Evolutionary conservation across 2,797 vertebrate species (phyloP).

Genomic region (Enteromius afrohamiltoni): DNA sequence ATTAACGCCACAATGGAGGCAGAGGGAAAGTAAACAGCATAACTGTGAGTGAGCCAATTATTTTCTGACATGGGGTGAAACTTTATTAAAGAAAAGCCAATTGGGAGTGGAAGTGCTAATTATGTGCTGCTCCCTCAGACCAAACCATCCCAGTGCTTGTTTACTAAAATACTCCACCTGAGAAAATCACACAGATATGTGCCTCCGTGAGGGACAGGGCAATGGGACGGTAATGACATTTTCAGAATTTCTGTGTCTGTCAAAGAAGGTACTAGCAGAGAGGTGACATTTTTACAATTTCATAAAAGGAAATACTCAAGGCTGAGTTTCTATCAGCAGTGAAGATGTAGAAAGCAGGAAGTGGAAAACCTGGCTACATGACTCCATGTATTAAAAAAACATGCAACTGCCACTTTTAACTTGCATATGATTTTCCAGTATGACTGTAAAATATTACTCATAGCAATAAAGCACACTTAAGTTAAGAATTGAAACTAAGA

Average conservation of each 20-base stretch:
- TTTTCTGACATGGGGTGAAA: slow-evolving; percentile 61
- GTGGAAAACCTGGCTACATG: no score
- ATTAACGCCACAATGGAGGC: slow-evolving; percentile 23
- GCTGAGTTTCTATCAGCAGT: neutral
- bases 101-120: slow-evolving; percentile 52
- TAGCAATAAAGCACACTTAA: neutral
- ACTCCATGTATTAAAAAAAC: neutral
- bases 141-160: slow-evolving; percentile 48
- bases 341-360: neutral
- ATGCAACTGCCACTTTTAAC: neutral
- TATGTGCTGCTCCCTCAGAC: slow-evolving; percentile 52
- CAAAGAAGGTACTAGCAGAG: neutral
- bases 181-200: slow-evolving; percentile 30
- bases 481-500: neutral
- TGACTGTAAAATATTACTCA: neutral
- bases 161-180: slow-evolving; percentile 54
- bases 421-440: neutral
- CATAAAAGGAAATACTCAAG: neutral
- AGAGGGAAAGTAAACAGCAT: slow-evolving; percentile 50
- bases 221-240: neutral
- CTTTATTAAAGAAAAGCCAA: slow-evolving; percentile 52
- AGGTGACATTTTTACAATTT: neutral
- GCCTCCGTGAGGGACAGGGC: neutral
- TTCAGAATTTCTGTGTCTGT: slow-evolving; percentile 2
- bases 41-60: slow-evolving; percentile 56